Base-by-base conservation (phyloP, 2,888 invertebrate genomes). In the Steromphala cineraria region DNA sequence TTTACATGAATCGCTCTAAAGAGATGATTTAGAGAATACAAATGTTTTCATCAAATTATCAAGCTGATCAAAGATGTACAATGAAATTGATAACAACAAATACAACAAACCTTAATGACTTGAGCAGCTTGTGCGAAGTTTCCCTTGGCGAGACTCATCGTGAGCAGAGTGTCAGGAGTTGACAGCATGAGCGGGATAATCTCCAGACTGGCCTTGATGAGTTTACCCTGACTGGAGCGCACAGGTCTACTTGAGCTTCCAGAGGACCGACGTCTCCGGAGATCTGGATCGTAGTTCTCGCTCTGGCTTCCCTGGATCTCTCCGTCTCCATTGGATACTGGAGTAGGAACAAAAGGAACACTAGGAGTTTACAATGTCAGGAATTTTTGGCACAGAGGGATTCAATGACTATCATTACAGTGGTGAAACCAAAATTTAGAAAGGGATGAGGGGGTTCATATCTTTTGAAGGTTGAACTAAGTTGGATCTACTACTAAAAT, bases 51-150 rank as follows among this genome's bases (percentile, higher is more conserved):
- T n/a, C n/a, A n/a, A n/a, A n/a, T n/a, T n/a, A n/a, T n/a, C n/a
- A n/a, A n/a, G n/a, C n/a, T n/a, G n/a, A n/a, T n/a, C n/a, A n/a
- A n/a, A n/a, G n/a, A n/a, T n/a, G n/a, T n/a, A n/a, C n/a, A n/a
- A n/a, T n/a, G n/a, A n/a, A n/a, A n/a, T n/a, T n/a, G n/a, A n/a
- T n/a, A n/a, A n/a, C n/a, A n/a, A n/a, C n/a, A n/a, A n/a, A 46
- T 46, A 46, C 5, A 1, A 46, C 46, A 53, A 94, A 97, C 97
- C 96, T 96, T 95, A 87, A 97, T 95, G 82, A 97, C 96, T 94
- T 96, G 95, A 89, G 95, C 95, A 0, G 96, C 97, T 93, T 96
- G 96, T 7, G 95, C 94, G 86, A 96, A 96, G 91, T 97, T 96
- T 81, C 95, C 95, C 82, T 95, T 95, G 88, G 96, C 96, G 62